Evolutionary conservation across 2,888 invertebrate species (phyloP), one percentile per base, ranked within the genome.

Genomic region (Melinaea marsaeus): DNA sequence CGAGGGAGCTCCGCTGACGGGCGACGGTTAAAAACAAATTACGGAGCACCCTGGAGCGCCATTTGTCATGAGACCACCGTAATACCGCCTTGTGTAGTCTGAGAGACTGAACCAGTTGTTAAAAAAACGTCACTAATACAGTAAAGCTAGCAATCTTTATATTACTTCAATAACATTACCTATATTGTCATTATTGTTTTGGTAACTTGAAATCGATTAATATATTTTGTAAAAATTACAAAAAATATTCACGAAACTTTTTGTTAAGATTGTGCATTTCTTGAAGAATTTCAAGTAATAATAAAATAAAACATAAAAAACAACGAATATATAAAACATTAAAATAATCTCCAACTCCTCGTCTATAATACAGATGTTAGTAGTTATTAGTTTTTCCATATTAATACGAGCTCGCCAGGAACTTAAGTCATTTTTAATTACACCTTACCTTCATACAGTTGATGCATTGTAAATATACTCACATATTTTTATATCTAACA

Each of bases 1-100:
- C 32, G 51, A 51, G 51, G 51, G 51, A 1, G 42, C 51, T 51
- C 77, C 79, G 86, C 81, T 84, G 85, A 89, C 86, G 86, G 84
- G 86, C 81, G 77, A 78, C 84, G 82, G 84, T 88, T 89, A 87
- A 88, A 89, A 88, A 85, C 84, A 81, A 84, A 89, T 89, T 88
- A 89, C 81, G 78, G 79, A 84, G 81, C 86, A 84, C 79, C 84
- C 85, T 85, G 85, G 83, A 83, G 78, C 74, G 72, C 71, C 82
- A 85, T 88, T 87, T 86, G 83, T 88, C 86, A 86, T 85, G 79
- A 72, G 74, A 69, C 74, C 65, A 64, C 70, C 71, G 66, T 67
- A 65, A 71, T 72, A 73, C 70, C 72, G 75, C 76, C 79, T 73
- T 75, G 51, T 46, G 45, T 83, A 84, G 79, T 64, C 76, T 65